Conservation (phyloP, 1,140 invertebrate species). For the Drosophila santomea region DNA sequence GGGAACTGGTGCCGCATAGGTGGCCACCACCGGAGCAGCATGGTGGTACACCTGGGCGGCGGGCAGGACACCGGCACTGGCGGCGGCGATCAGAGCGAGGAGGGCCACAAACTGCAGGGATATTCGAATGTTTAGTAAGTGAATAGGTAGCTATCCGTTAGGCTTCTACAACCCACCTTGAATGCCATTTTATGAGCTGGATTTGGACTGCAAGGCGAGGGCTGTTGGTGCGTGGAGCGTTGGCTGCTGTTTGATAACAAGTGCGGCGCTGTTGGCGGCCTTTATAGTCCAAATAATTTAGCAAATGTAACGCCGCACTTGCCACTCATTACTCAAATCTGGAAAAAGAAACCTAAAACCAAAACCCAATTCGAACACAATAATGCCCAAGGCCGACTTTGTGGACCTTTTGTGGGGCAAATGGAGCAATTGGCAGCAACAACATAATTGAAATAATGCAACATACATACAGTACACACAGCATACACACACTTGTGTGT, state of each 20-base stretch:
- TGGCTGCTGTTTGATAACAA: constrained; percentile 44
- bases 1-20: constrained; percentile 13
- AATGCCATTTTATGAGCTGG: constrained; percentile 50
- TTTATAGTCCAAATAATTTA: constrained; percentile 16
- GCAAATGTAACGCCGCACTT: constrained; percentile 7
- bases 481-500: too few relatives aligned
- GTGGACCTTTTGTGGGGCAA: constrained; percentile 3
- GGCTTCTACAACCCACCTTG: constrained; percentile 27
- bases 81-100: constrained; percentile 46
- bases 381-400: constrained; percentile 9
- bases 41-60: constrained; percentile 48
- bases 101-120: constrained; percentile 48
- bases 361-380: constrained; percentile 7
- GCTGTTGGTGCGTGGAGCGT: constrained; percentile 11
- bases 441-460: constrained; percentile 7
- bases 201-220: not conserved
- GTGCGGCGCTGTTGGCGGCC: not conserved
- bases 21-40: constrained; percentile 47
- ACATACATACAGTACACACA: not conserved
- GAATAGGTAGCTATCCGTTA: too few relatives aligned
- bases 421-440: constrained; percentile 1
- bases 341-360: not conserved
- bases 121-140: too few relatives aligned
- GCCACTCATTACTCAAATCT: constrained; percentile 1
- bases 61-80: constrained; percentile 47